These are phyloP conservation scores for Nezara viridula DNA, from an alignment of 2,888 invertebrate genomes.

Conservation along the genomic window DNA sequence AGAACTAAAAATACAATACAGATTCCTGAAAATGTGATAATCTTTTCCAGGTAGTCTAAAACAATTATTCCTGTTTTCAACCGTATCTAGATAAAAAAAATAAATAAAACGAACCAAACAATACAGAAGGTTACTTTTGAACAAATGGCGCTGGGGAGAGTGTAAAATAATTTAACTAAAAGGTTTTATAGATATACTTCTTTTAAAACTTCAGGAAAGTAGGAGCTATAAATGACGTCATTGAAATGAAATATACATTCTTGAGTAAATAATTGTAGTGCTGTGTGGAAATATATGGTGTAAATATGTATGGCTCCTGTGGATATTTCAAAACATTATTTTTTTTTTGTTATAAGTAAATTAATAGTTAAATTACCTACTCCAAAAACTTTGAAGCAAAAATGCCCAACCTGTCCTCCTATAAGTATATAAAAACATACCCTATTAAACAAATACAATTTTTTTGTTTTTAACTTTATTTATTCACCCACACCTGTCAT, in stretches of 20 bases:
- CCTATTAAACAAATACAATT: too few relatives aligned
- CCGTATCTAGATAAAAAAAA: background rate
- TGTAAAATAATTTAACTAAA: background rate
- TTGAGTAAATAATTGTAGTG: too few relatives aligned
- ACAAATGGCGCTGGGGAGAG: background rate
- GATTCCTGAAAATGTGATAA: background rate
- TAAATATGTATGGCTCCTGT: too few relatives aligned
- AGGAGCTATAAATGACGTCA: background rate
- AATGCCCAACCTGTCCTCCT: too few relatives aligned
- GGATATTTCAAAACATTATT: too few relatives aligned
- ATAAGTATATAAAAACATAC: too few relatives aligned
- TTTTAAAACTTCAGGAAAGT: background rate
- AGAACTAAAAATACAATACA: conserved; percentile 17
- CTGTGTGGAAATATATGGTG: too few relatives aligned
- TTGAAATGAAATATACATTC: background rate
- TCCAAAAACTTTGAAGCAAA: too few relatives aligned
- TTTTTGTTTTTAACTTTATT: too few relatives aligned
- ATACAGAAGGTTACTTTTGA: background rate
- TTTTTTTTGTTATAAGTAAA: too few relatives aligned
- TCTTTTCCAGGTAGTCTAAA: background rate
- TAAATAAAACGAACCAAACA: background rate
- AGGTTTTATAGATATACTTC: background rate
- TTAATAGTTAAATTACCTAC: too few relatives aligned
- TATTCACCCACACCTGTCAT: too few relatives aligned
- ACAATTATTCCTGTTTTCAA: background rate